These are phyloP conservation scores for Eustalomyia histrio DNA, from an alignment of 2,888 invertebrate species.

Conservation along the genomic window DNA sequence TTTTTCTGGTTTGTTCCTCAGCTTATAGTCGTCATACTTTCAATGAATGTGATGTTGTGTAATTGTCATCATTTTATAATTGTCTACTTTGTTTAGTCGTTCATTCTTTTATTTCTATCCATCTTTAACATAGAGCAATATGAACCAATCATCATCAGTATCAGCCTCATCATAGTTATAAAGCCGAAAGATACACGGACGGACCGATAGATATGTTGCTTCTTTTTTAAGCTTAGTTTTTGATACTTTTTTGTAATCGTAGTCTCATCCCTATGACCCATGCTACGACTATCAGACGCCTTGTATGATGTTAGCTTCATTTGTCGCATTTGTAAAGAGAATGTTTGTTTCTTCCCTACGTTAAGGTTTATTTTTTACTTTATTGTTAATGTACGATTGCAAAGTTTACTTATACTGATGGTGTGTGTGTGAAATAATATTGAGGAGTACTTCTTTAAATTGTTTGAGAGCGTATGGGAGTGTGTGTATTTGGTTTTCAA, in stretches of 20 bases:
- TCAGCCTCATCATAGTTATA: constrained; percentile 38
- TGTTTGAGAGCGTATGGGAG: constrained; percentile 21
- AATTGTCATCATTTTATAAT: constrained; percentile 78
- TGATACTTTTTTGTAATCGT: constrained; percentile 68
- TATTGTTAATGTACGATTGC: constrained; percentile 27
- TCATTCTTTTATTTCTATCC: constrained; percentile 38
- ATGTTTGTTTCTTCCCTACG: constrained; percentile 47
- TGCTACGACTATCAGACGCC: constrained; percentile 76
- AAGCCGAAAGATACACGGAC: constrained; percentile 30
- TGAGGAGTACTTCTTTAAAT: constrained; percentile 38
- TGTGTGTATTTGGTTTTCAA: constrained; percentile 54
- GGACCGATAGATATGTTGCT: constrained; percentile 41
- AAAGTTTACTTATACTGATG: not conserved
- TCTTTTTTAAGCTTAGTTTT: constrained; percentile 73
- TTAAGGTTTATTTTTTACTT: constrained; percentile 55
- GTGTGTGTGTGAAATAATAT: constrained; percentile 21
- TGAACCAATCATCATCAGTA: constrained; percentile 61
- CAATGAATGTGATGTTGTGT: constrained; percentile 58
- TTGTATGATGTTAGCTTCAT: constrained; percentile 75
- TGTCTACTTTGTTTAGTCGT: constrained; percentile 67
- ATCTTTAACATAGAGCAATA: constrained; percentile 19
- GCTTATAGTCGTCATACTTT: constrained; percentile 53
- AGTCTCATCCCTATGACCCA: constrained; percentile 69
- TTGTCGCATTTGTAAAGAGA: constrained; percentile 68
- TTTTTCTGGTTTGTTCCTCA: constrained; percentile 3